These are phyloP conservation scores for Planiliza haematocheilus DNA, from an alignment of 2,113 vertebrate species.

Conservation along the genomic window DNA sequence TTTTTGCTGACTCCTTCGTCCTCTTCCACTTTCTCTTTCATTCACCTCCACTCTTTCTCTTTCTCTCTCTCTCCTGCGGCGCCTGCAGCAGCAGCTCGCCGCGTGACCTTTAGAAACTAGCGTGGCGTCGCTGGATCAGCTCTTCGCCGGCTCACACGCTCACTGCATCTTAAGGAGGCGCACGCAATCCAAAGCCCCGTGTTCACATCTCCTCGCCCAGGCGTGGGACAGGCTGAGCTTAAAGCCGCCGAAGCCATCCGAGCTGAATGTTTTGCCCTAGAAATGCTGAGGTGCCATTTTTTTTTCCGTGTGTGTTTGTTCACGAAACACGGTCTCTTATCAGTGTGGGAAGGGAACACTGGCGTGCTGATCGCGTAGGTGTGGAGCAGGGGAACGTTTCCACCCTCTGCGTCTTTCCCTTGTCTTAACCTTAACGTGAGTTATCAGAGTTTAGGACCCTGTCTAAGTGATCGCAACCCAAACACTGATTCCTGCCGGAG, in stretches of 20 bases:
- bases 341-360: slow-evolving; percentile 58
- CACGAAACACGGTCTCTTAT: slow-evolving; percentile 33
- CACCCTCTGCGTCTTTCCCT: slow-evolving; percentile 31
- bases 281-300: slow-evolving; percentile 31
- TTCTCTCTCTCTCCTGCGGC: not conserved
- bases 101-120: slow-evolving; percentile 41
- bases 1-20: slow-evolving; percentile 14
- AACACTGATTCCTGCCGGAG: not conserved
- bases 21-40: slow-evolving; percentile 18
- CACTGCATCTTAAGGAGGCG: not conserved
- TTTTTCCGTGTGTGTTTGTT: not conserved
- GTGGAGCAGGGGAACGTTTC: slow-evolving; percentile 22
- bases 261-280: not conserved
- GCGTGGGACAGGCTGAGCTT: not conserved
- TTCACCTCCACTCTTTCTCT: not conserved
- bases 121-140: slow-evolving; percentile 5
- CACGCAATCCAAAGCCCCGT: not conserved
- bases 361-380: slow-evolving; percentile 52
- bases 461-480: not conserved
- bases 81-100: slow-evolving; percentile 31
- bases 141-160: slow-evolving; percentile 18
- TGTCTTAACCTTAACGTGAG: not conserved
- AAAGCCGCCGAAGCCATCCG: too few relatives aligned
- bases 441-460: not conserved
- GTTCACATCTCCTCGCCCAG: not conserved